Evolutionary conservation across 2,888 invertebrate species (phyloP).

Genomic region (Loripinus fragilis): DNA sequence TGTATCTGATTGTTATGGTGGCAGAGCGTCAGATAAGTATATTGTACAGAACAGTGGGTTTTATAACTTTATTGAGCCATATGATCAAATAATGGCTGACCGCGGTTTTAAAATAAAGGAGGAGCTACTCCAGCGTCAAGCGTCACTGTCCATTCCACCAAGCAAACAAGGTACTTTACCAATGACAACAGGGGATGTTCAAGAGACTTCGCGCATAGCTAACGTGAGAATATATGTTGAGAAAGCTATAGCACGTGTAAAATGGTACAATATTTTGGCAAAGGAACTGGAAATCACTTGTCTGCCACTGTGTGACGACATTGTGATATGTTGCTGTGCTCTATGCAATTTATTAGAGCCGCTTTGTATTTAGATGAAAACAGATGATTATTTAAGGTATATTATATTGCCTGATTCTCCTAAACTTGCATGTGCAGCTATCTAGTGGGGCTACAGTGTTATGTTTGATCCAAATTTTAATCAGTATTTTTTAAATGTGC

Average conservation of each 20-base stretch:
- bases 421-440: too few species aligned
- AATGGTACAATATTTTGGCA: constrained; percentile 38
- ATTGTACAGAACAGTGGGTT: constrained; percentile 46
- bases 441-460: too few species aligned
- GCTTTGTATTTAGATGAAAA: constrained; percentile 19
- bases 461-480: too few species aligned
- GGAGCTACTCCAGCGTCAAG: background rate
- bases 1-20: too few species aligned
- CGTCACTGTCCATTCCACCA: constrained; percentile 1
- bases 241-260: constrained; percentile 41
- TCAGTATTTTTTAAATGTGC: too few species aligned
- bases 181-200: constrained; percentile 25
- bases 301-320: constrained; percentile 41
- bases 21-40: constrained; percentile 47
- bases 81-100: constrained; percentile 55
- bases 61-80: too few species aligned
- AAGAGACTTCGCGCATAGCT: constrained; percentile 33
- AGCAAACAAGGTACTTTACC: constrained; percentile 5
- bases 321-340: constrained; percentile 40
- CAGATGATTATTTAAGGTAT: too few species aligned
- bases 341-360: constrained; percentile 43
- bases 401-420: too few species aligned
- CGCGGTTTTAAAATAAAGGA: too few species aligned
- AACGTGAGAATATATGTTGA: constrained; percentile 48
- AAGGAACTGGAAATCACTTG: constrained; percentile 30